phyloP scores from a whole-genome alignment of 1,140 invertebrate species.

The Cydia fagiglandana region DNA sequence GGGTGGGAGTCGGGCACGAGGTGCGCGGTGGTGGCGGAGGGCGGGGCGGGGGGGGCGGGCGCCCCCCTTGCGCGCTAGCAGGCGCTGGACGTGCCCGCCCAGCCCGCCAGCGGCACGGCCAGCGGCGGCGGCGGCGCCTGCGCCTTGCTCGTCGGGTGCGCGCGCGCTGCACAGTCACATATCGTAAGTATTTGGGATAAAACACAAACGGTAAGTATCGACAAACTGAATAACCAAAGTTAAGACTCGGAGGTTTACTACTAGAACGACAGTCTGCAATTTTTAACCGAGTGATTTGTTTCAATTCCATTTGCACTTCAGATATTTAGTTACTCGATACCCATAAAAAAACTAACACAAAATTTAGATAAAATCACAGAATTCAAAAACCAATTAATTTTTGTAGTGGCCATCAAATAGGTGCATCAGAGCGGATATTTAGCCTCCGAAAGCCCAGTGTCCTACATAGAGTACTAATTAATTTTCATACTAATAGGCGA shows the following conservation, averaged over 20 bases:
- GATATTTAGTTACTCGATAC: neutral
- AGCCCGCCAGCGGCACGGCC: conserved; percentile 59
- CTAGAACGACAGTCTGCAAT: no score
- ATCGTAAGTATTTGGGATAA: neutral
- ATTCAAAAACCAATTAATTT: neutral
- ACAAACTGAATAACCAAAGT: neutral
- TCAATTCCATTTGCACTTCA: neutral
- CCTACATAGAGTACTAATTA: neutral
- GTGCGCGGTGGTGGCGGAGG: conserved; percentile 44
- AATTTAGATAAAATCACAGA: neutral
- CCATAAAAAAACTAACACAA: neutral
- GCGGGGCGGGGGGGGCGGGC: conserved; percentile 46
- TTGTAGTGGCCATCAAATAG: neutral
- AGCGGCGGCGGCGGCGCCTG: conserved; percentile 67
- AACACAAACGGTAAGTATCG: neutral
- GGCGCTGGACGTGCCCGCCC: conserved; percentile 65
- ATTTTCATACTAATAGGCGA: neutral
- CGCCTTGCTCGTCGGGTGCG: conserved; percentile 58
- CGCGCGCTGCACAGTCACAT: neutral
- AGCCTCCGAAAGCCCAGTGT: neutral
- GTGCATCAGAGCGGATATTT: no score
- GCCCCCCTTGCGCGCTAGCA: conserved; percentile 71
- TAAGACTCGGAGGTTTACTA: neutral
- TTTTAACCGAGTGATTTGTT: neutral
- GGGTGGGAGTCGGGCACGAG: conserved; percentile 56